phyloP scores from a whole-genome alignment of 2,888 invertebrate genomes.

The Magallana nippona region DNA sequence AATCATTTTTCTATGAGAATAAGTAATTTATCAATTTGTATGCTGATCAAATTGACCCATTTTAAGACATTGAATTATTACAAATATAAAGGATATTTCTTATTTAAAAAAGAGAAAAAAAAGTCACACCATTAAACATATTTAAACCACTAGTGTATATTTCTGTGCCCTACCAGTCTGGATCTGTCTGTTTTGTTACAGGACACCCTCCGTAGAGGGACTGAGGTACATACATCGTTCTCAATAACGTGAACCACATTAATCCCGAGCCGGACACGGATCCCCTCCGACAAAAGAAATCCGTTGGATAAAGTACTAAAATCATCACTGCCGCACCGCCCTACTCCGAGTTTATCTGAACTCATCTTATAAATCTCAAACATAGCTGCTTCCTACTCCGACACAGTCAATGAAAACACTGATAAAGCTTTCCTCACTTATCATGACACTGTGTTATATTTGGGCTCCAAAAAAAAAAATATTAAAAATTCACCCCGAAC shows the following conservation, averaged over 20 bases:
- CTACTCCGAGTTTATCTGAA: background rate
- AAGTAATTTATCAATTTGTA: no score
- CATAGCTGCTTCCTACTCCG: background rate
- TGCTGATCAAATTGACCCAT: no score
- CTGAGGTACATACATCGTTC: slow-evolving; percentile 40
- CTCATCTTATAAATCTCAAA: slow-evolving; percentile 22
- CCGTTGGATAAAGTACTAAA: background rate
- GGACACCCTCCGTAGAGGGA: slow-evolving; percentile 34
- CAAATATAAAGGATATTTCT: no score
- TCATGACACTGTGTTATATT: background rate
- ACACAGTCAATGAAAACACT: background rate
- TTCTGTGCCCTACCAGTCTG: slow-evolving; percentile 43
- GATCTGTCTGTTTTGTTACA: slow-evolving; percentile 44
- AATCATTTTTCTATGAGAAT: no score
- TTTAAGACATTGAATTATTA: no score
- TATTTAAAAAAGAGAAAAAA: no score
- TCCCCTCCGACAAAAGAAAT: background rate
- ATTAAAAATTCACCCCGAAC: no score
- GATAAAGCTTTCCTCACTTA: background rate
- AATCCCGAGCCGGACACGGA: slow-evolving; percentile 8
- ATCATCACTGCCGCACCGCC: background rate
- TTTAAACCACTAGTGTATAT: no score
- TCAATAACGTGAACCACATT: slow-evolving; percentile 39
- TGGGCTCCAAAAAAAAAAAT: no score
- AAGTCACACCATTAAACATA: no score